These are phyloP conservation scores for Cephus cinctus DNA, from an alignment of 1,140 invertebrate genomes.

Conservation along the genomic window DNA sequence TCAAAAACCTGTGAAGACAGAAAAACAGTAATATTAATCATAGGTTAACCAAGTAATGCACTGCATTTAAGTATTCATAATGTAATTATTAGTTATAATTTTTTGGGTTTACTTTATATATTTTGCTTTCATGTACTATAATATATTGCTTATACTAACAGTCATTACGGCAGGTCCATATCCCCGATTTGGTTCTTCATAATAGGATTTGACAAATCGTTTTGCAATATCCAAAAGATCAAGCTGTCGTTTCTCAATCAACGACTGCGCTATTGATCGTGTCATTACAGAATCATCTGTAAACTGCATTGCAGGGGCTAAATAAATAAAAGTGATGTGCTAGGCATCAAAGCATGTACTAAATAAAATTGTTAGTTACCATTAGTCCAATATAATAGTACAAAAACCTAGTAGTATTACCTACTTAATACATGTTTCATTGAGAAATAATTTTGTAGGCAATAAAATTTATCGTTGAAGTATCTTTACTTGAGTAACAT, in stretches of 20 bases:
- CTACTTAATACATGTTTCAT: conserved; percentile 13
- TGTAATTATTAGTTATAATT: neutral
- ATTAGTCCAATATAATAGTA: no score
- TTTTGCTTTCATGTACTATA: neutral
- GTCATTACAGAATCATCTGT: conserved; percentile 83
- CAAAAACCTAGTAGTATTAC: no score
- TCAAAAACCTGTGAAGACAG: conserved; percentile 60
- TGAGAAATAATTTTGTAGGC: conserved; percentile 11
- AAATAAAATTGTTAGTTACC: no score
- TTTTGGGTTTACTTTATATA: no score
- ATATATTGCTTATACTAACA: conserved; percentile 28
- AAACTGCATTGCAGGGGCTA: conserved; percentile 63
- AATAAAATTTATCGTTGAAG: conserved; percentile 10
- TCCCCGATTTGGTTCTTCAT: conserved; percentile 63
- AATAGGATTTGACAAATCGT: conserved; percentile 69
- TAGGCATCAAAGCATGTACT: no score
- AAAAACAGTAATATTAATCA: neutral
- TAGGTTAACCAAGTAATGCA: neutral
- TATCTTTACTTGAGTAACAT: conserved; percentile 4
- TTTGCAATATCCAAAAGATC: conserved; percentile 62
- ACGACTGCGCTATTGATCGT: conserved; percentile 62
- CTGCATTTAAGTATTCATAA: neutral
- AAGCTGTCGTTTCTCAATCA: conserved; percentile 62
- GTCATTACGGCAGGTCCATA: conserved; percentile 64
- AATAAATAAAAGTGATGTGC: conserved; percentile 28